Base-by-base conservation (phyloP, 2,888 invertebrate genomes). In the Galerucella nymphaeae region DNA sequence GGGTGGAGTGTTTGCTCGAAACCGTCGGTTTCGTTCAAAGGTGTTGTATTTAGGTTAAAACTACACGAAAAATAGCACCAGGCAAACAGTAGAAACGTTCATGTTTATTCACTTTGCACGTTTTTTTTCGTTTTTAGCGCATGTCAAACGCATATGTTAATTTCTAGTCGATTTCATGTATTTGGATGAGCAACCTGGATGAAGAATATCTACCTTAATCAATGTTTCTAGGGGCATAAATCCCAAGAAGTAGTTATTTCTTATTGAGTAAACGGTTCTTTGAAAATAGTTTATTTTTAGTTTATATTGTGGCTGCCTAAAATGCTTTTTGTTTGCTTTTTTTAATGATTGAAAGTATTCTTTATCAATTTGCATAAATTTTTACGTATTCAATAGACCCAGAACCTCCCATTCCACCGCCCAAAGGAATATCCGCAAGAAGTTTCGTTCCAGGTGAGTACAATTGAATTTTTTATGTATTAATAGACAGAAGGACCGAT, bases 11-110 rank as follows among this genome's bases (percentile, higher is more conserved):
- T 88, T 79, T 89, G 89, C 82, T 83, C 87, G 75, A 89, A 90
- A 86, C 92, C 92, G 82, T 90, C 92, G 80, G 93, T 93, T 87
- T 92, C 91, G 85, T 92, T 92, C 85, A 90, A 93, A 93, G 92
- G 93, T 93, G 90, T 83, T 83, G 85, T 85, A 85, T 85, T 78
- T 79, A 77, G 77, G 72, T 71, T 77, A 72, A 78, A 70, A 71
- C 8, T 57, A 69, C 74, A 70, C 69, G 18, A 63, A 67, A 53
- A 20, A 18, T 69, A 63, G 72, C 75, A 75, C 75, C 57, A 16
- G 45, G 66, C 66, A 67, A 67, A 66, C 61, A 70, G 73, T 71
- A 76, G 76, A 70, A 70, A 66, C 62, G 70, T 73, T 77, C 77
- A 71, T 48, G 71, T 50, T 66, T 53, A 53, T 67, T 38, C 66